These are phyloP conservation scores for Zoanthus solanderi DNA, from an alignment of 92 coral and sea anemone species.

Conservation along the genomic window DNA sequence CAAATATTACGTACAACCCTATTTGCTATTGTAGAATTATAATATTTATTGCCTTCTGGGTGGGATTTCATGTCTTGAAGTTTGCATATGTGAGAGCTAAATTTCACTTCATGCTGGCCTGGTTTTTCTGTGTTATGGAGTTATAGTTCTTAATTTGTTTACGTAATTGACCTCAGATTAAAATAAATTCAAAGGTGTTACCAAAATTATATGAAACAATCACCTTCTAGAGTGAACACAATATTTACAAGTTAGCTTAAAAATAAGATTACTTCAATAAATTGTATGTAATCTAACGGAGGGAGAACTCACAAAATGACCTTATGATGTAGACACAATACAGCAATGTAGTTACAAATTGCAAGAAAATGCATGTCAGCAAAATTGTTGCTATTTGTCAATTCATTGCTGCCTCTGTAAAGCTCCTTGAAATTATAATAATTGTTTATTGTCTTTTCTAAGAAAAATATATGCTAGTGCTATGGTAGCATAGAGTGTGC, in stretches of 20 bases:
- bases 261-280: not conserved
- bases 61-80: too few relatives aligned
- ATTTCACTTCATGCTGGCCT: too few relatives aligned
- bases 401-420: not conserved
- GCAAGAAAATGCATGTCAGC: not conserved
- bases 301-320: not conserved
- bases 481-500: too few relatives aligned
- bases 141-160: not conserved
- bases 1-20: not conserved
- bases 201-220: too few relatives aligned
- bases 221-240: too few relatives aligned
- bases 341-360: not conserved
- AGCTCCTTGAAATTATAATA: not conserved
- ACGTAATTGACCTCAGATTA: not conserved
- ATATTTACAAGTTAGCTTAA: not conserved
- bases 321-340: not conserved
- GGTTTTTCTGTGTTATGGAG: too few relatives aligned
- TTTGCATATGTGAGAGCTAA: too few relatives aligned
- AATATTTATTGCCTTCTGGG: too few relatives aligned
- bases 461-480: too few relatives aligned
- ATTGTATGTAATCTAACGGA: not conserved
- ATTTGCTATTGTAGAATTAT: too few relatives aligned
- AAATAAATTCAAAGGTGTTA: too few relatives aligned
- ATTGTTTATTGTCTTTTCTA: too few relatives aligned
- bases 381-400: not conserved